Base-by-base conservation (phyloP, 1,140 invertebrate genomes). In the Drosophila tropicalis region DNA sequence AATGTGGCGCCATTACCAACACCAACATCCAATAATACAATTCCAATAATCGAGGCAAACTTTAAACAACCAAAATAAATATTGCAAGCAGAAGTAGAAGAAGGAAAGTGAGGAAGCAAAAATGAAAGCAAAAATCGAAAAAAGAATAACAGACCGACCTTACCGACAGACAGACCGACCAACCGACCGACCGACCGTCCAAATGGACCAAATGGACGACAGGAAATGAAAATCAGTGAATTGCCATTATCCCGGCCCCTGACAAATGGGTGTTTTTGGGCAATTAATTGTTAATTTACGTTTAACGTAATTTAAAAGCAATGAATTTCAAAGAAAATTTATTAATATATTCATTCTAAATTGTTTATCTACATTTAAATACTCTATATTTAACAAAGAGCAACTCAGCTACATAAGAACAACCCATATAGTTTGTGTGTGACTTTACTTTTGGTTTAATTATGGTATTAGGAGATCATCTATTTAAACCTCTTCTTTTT, bases 1-100 rank as follows among this genome's bases (percentile, higher is more conserved):
- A 87, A 87, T 87, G 83, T 77, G 81, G 74, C 78, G 72, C 83
- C 83, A 87, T 83, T 89, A 83, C 71, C 79, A 70, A 70, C 70
- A 77, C 57, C 72, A 81, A 64, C 40, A 69, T 41, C 60, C 44
- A 68, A 56, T 40, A 66, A 68, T 67, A 54, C 44, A 51, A 51
- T 51, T 51, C 55, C 61, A 40, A 47, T 57, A 55, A 47, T 25
- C 74, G 22, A 62, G 29, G 19, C 47, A 61, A 77, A 67, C 51
- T 76, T 79, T 65, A 76, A 80, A 73, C 57, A 66, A 66, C 51
- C 67, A 81, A 62, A 67, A 71, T 73, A 69, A 72, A 68, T 57
- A 62, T 64, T 62, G 69, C 36, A 69, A 29, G 22, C 34, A 62
- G 3, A 17, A 29, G 29, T 29, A 29, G 5, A 29, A 29, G 29